Evolutionary conservation across 2,797 vertebrate genomes (phyloP), one percentile per base, ranked within the genome.

Genomic region (Rhinichthys osculus): DNA sequence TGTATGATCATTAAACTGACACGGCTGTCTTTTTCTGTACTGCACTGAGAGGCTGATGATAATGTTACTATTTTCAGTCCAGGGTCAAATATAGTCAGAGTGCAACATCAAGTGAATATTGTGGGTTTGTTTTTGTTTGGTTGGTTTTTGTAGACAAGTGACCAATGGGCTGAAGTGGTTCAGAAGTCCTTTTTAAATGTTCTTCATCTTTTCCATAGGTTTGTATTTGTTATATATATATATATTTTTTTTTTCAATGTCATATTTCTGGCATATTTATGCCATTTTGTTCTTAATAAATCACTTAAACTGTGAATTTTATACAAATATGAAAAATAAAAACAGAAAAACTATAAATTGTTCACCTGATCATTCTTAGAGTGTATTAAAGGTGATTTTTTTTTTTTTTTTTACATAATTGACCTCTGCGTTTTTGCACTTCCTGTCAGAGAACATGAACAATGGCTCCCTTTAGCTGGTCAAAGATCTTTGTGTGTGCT

Each of bases 231-330:
- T 72, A 66, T 88, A 54, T 69, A 70, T 74, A 33, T 47, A n/a
- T n/a, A n/a, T n/a, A n/a, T 78, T 0, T 35, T 59, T 72, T 17
- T 47, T 81, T 78, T 84, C 17, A 71, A 81, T 83, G 78, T 42
- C 73, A 87, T 21, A 69, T 44, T 91, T 88, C 92, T 80, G 83
- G 87, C 87, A 66, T 94, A 92, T 93, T 93, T 92, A 92, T 92
- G 89, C 87, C 81, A 85, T 83, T 89, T 87, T 85, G 33, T 81
- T 89, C 81, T 86, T 87, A 85, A 90, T 89, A 78, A 86, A 86
- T 90, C 89, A 92, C 82, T 89, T 88, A 87, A 92, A 94, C 93
- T 95, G 94, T 95, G 93, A 95, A 94, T 94, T 95, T 76, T 92
- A 92, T 90, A 85, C 86, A 92, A 88, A 90, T 82, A 83, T 30